Conservation (phyloP, 2,113 vertebrate species). For the Odocoileus hemionus region DNA sequence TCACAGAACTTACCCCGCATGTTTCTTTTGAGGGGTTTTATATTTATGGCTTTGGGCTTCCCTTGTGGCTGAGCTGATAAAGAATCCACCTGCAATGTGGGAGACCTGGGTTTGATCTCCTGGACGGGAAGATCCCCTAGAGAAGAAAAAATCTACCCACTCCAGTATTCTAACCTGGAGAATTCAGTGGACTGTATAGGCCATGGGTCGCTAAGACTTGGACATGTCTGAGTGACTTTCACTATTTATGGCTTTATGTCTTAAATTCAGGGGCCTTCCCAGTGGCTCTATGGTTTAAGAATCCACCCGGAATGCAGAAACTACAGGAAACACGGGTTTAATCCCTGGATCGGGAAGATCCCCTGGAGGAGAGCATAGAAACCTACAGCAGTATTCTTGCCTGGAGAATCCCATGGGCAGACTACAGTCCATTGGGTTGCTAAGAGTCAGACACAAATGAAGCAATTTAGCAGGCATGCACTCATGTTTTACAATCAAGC, state of each 20-base stretch:
- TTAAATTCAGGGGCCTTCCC: neutral
- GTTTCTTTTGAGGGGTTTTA: neutral
- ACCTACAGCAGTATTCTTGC: neutral
- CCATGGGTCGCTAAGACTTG: neutral
- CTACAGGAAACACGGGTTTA: accelerated
- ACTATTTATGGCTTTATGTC: neutral
- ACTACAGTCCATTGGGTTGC: neutral
- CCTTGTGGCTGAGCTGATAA: neutral
- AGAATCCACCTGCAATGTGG: neutral
- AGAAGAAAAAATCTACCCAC: neutral
- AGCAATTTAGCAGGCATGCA: neutral
- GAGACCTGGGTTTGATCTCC: neutral
- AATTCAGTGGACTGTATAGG: neutral
- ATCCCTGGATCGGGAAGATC: neutral
- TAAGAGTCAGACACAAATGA: accelerated
- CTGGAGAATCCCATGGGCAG: neutral
- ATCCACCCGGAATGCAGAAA: neutral
- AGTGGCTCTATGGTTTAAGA: neutral
- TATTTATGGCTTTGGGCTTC: neutral
- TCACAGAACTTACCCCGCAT: neutral
- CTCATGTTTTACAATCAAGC: neutral
- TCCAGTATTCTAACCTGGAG: neutral
- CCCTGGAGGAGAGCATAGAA: neutral
- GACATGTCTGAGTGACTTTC: neutral
- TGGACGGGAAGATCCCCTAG: neutral